Percentiles rank a stretch among this genome's conserved stretches.
These are phyloP conservation scores for Chelon labrosus DNA, from an alignment of 2,797 vertebrate genomes.

Conservation along the genomic window DNA sequence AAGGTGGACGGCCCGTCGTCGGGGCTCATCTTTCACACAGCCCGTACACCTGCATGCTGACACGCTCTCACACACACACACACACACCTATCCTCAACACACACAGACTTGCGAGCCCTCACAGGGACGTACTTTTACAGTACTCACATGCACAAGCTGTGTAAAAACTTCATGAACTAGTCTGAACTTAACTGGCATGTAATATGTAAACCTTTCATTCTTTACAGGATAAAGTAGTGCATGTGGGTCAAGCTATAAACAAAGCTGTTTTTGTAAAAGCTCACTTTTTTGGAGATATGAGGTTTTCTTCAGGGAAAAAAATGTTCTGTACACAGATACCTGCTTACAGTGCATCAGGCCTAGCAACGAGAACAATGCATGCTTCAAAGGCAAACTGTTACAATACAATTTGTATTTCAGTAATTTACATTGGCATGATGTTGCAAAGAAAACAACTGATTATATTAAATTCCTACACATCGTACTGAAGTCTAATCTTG, in stretches of 20 bases:
- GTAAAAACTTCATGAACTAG: constrained; percentile 29
- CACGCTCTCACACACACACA: constrained; percentile 34
- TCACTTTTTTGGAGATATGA: constrained; percentile 36
- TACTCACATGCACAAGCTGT: constrained; percentile 26
- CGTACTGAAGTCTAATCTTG: no score
- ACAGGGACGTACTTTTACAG: constrained; percentile 34
- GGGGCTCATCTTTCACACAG: constrained; percentile 83
- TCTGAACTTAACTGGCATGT: constrained; percentile 8
- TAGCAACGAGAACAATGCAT: background rate
- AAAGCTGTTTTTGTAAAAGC: constrained; percentile 19
- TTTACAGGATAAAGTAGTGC: constrained; percentile 26
- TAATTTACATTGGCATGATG: no score
- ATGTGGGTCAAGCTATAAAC: constrained; percentile 19
- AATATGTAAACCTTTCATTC: constrained; percentile 38
- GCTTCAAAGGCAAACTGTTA: background rate
- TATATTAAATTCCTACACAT: no score
- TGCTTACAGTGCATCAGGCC: background rate
- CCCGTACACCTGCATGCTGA: constrained; percentile 75
- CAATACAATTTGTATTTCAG: no score
- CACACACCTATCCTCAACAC: constrained; percentile 42
- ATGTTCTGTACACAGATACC: constrained; percentile 9
- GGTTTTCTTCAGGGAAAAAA: constrained; percentile 12
- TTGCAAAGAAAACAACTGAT: no score
- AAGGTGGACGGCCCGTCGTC: constrained; percentile 79
- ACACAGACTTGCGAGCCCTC: constrained; percentile 27